phyloP scores from a whole-genome alignment of 23 tunicate genomes.

The Ciona savignyi region DNA sequence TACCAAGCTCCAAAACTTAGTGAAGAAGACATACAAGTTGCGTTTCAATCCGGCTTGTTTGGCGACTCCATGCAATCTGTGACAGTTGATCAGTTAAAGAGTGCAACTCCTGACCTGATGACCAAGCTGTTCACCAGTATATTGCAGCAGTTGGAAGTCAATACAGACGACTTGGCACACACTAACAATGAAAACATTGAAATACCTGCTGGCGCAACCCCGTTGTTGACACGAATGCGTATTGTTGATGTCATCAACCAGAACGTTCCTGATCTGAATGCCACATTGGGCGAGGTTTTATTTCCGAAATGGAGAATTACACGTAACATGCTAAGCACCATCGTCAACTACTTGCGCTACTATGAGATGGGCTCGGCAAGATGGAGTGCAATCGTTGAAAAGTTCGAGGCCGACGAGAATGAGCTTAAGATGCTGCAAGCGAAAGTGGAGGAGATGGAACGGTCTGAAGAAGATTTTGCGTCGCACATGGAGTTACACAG shows the following conservation, averaged over 20 bases:
- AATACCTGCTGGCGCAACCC: constrained; percentile 9
- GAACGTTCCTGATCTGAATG: constrained; percentile 11
- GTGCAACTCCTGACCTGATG: constrained; percentile 19
- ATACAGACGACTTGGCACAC: constrained; percentile 35
- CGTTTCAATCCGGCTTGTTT: constrained; percentile 19
- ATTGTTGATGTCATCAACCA: constrained; percentile 3
- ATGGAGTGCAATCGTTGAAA: constrained; percentile 6
- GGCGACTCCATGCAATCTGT: constrained; percentile 29
- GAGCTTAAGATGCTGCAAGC: constrained; percentile 7
- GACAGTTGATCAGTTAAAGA: constrained; percentile 43
- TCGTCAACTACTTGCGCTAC: constrained; percentile 33
- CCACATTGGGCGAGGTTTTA: constrained; percentile 8
- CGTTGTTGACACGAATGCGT: too few relatives aligned
- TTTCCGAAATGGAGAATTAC: constrained; percentile 39
- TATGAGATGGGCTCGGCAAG: neutral
- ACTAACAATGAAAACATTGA: constrained; percentile 4
- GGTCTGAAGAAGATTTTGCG: constrained; percentile 6
- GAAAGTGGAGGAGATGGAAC: constrained; percentile 9
- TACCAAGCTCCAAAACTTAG: neutral
- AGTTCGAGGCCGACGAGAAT: constrained; percentile 19
- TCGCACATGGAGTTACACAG: constrained; percentile 4
- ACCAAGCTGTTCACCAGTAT: constrained; percentile 36
- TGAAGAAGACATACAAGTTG: neutral
- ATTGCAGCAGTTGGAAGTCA: constrained; percentile 30
- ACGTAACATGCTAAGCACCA: constrained; percentile 9